These are phyloP conservation scores for Alectoris magna DNA, from an alignment of 2,797 vertebrate species.

Conservation along the genomic window DNA sequence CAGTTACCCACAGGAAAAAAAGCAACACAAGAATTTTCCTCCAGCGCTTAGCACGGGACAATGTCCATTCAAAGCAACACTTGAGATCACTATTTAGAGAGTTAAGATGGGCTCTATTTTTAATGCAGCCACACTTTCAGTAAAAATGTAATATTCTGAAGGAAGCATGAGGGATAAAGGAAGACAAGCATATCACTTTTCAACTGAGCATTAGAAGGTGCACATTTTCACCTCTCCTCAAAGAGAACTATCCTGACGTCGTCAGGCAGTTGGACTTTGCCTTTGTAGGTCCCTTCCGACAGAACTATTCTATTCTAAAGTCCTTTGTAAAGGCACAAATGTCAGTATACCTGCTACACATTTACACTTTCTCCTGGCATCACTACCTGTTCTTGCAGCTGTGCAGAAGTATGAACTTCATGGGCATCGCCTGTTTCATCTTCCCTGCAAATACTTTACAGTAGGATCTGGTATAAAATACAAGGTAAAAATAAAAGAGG, in stretches of 20 bases:
- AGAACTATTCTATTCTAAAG: neutral
- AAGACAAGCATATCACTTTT: neutral
- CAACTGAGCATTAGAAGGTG: neutral
- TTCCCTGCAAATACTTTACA: neutral
- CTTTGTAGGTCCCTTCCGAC: neutral
- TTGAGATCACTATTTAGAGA: neutral
- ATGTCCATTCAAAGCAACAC: constrained; percentile 10
- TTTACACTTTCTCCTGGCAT: neutral
- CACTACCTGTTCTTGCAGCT: neutral
- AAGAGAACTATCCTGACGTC: neutral
- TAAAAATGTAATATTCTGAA: neutral
- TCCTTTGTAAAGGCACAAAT: neutral
- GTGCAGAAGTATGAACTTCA: neutral
- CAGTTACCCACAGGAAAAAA: constrained; percentile 1
- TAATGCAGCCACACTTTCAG: neutral
- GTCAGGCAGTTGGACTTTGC: neutral
- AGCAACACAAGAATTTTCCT: constrained; percentile 4
- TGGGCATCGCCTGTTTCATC: neutral
- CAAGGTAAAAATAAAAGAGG: neutral
- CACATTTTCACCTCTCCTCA: neutral
- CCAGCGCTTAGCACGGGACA: constrained; percentile 23
- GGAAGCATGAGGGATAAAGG: neutral
- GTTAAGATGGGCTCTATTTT: neutral
- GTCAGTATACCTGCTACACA: neutral
- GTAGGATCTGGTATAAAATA: neutral